These are phyloP conservation scores for Halcyon chelicuti DNA, from an alignment of 2,797 vertebrate genomes.

Conservation along the genomic window DNA sequence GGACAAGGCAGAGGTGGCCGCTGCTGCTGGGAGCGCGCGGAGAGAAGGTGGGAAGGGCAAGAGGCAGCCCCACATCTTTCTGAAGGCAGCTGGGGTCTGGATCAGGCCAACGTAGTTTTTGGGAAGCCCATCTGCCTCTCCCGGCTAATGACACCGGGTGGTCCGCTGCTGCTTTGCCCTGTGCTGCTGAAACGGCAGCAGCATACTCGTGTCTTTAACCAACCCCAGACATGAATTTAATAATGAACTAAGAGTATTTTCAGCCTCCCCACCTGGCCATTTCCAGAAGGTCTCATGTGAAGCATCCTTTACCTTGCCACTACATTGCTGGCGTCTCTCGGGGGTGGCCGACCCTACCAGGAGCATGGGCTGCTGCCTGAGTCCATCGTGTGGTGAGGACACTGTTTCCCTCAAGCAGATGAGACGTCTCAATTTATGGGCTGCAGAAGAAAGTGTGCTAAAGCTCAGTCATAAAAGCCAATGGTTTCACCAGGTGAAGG, in stretches of 20 bases:
- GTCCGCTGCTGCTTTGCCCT: neutral
- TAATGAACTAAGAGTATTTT: neutral
- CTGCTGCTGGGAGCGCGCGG: neutral
- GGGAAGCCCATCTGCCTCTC: neutral
- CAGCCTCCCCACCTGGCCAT: neutral
- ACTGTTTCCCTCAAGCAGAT: neutral
- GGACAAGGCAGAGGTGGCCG: neutral
- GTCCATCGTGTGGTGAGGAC: fast-evolving
- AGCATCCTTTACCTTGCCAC: neutral
- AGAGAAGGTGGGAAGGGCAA: neutral
- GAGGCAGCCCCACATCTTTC: neutral
- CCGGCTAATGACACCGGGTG: fast-evolving
- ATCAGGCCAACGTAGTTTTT: neutral
- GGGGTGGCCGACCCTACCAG: neutral
- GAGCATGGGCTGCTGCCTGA: fast-evolving
- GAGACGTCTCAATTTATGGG: neutral
- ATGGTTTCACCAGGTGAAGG: neutral
- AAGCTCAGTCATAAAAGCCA: neutral
- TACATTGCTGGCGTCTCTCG: fast-evolving
- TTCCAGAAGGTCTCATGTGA: neutral
- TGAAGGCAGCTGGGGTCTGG: neutral
- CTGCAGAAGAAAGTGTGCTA: neutral
- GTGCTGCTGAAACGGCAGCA: neutral
- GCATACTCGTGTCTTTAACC: neutral
- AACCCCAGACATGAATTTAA: neutral